Conservation (phyloP, 2,113 vertebrate genomes). For the Panthera uncia region DNA sequence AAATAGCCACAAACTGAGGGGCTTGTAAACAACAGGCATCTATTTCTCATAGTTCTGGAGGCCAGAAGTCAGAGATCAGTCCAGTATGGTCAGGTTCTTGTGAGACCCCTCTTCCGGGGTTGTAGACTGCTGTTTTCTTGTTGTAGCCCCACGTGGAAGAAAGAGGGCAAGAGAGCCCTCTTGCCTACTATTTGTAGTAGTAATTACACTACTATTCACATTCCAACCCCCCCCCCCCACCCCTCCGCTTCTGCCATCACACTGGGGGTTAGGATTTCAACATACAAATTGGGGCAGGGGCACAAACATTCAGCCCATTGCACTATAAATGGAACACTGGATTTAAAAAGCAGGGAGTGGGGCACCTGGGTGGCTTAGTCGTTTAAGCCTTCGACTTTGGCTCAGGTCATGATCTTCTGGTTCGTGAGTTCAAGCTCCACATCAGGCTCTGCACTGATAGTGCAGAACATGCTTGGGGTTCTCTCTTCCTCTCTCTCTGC, state of each 20-base stretch:
- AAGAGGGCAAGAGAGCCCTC: neutral
- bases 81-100: neutral
- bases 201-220: no score
- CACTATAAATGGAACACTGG: neutral
- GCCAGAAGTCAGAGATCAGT: neutral
- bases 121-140: neutral
- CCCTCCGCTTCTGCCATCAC: neutral
- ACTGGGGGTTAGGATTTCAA: neutral
- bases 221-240: accelerated
- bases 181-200: no score
- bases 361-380: no score
- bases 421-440: no score
- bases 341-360: neutral
- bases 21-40: neutral
- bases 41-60: neutral
- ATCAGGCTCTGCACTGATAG: no score
- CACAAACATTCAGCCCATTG: neutral
- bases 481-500: no score
- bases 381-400: no score
- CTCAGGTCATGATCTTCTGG: no score
- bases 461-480: no score
- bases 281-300: neutral
- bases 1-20: neutral
- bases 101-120: neutral
- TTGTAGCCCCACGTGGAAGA: neutral